Conservation (phyloP, 1,140 invertebrate genomes). For the Agrilus planipennis region DNA sequence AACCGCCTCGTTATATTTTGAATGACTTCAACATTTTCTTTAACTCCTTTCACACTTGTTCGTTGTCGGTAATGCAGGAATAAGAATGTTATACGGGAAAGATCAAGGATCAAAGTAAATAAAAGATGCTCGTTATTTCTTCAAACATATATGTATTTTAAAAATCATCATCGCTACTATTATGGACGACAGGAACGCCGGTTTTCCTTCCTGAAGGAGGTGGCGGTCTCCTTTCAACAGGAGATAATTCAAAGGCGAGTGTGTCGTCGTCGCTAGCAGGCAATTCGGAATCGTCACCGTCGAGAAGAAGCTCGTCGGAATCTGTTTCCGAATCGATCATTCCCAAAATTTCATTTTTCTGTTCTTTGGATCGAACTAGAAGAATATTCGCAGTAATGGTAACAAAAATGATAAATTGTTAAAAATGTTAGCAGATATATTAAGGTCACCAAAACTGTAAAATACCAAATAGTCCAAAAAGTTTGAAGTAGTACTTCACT, state of each 20-base stretch:
- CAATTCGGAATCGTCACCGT: constrained; percentile 32
- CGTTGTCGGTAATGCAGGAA: too few species aligned
- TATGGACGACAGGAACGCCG: constrained; percentile 17
- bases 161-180: constrained; percentile 33
- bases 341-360: constrained; percentile 23
- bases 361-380: constrained; percentile 7
- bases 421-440: too few species aligned
- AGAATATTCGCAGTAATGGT: not conserved
- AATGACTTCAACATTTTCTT: too few species aligned
- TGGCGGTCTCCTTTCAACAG: constrained; percentile 20
- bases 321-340: constrained; percentile 29
- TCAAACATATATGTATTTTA: too few species aligned
- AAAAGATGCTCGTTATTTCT: too few species aligned
- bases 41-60: too few species aligned
- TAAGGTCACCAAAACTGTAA: too few species aligned
- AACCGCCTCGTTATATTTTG: too few species aligned
- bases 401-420: not conserved
- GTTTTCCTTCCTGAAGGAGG: constrained; percentile 18
- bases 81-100: too few species aligned
- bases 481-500: too few species aligned
- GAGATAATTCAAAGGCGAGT: constrained; percentile 25
- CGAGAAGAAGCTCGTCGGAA: constrained; percentile 29
- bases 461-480: too few species aligned
- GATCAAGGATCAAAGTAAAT: too few species aligned
- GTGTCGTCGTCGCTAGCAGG: constrained; percentile 30